Evolutionary conservation across 2,888 invertebrate genomes (phyloP).

Genomic region (Liodrosophila aerea): DNA sequence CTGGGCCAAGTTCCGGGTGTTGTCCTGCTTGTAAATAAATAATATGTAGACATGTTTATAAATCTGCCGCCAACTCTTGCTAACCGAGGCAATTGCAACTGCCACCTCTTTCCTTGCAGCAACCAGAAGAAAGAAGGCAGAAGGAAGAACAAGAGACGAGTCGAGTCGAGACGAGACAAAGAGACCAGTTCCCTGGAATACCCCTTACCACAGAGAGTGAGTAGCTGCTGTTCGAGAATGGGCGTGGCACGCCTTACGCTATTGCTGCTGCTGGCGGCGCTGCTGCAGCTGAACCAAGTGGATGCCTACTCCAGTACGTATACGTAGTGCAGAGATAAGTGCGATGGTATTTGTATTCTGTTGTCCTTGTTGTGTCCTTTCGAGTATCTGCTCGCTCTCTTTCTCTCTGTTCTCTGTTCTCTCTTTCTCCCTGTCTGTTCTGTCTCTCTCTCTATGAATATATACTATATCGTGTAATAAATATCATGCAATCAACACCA

Average conservation of each 20-base stretch:
- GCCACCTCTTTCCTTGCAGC: slow-evolving; percentile 21
- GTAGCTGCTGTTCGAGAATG: slow-evolving; percentile 20
- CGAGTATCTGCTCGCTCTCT: slow-evolving; percentile 18
- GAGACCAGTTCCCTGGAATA: too few relatives aligned
- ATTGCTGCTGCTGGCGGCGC: slow-evolving; percentile 40
- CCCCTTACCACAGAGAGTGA: too few relatives aligned
- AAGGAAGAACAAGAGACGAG: slow-evolving; percentile 2
- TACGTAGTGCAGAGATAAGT: slow-evolving; percentile 20
- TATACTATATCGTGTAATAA: slow-evolving; percentile 2
- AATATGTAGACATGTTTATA: slow-evolving; percentile 25
- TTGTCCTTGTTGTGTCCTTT: slow-evolving; percentile 25
- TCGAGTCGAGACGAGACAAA: too few relatives aligned
- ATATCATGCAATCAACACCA: slow-evolving; percentile 17
- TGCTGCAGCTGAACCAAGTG: slow-evolving; percentile 74
- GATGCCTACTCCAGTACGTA: slow-evolving; percentile 82
- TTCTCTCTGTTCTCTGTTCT: slow-evolving; percentile 5
- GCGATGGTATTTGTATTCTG: slow-evolving; percentile 14
- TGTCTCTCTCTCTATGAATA: background rate
- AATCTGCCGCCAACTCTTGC: slow-evolving; percentile 7
- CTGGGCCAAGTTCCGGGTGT: slow-evolving; percentile 2
- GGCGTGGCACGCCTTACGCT: slow-evolving; percentile 45
- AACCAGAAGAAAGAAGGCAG: slow-evolving; percentile 6
- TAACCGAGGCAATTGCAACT: background rate
- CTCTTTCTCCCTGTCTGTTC: slow-evolving; percentile 4
- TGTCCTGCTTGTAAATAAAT: slow-evolving; percentile 20